Evolutionary conservation across 2,888 invertebrate species (phyloP).

Genomic region (Agrochola litura): DNA sequence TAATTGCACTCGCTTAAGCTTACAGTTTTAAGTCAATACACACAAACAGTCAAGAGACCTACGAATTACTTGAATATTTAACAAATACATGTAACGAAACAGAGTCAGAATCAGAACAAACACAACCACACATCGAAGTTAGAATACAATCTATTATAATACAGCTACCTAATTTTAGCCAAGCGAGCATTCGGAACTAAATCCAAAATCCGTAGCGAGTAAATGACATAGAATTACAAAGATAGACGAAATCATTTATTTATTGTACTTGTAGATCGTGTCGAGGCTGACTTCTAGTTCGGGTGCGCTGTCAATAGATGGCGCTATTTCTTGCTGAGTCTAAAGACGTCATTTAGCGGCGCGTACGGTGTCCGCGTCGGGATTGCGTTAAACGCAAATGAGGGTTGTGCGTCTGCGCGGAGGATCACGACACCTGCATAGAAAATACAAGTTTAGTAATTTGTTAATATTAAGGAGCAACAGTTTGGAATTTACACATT

Average conservation of each 20-base stretch:
- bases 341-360: conserved; percentile 88
- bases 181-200: conserved; percentile 40
- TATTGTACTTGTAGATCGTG: conserved; percentile 81
- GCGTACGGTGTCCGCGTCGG: conserved; percentile 87
- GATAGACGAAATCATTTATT: conserved; percentile 68
- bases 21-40: conserved; percentile 34
- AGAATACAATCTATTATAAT: conserved; percentile 40
- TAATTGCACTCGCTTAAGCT: conserved; percentile 31
- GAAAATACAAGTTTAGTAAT: conserved; percentile 16
- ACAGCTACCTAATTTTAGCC: conserved; percentile 27
- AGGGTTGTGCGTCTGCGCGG: conserved; percentile 94
- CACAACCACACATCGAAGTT: conserved; percentile 50
- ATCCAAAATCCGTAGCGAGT: conserved; percentile 56
- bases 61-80: conserved; percentile 45
- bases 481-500: background rate
- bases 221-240: conserved; percentile 62
- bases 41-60: conserved; percentile 18
- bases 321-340: conserved; percentile 82
- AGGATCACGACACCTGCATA: conserved; percentile 94
- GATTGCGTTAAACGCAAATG: conserved; percentile 85
- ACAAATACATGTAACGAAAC: conserved; percentile 40
- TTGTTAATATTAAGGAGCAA: background rate
- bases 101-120: conserved; percentile 33
- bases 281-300: conserved; percentile 64
- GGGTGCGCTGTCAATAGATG: conserved; percentile 64